phyloP scores from a whole-genome alignment of 2,797 vertebrate species.

The Sebastes nivosus region DNA sequence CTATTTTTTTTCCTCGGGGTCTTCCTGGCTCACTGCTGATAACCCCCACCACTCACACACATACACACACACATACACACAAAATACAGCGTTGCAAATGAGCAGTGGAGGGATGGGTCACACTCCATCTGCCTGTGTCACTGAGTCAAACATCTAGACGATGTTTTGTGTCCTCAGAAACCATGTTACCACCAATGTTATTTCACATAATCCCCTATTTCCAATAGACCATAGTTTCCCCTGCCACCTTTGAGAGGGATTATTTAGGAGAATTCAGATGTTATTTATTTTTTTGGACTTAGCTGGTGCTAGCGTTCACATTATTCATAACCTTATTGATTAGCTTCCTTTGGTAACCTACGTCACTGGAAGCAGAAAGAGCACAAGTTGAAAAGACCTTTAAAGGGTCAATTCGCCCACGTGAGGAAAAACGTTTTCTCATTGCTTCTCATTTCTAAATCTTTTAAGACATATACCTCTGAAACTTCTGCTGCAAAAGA shows the following conservation, averaged over 20 bases:
- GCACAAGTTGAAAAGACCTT: not conserved
- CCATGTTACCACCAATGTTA: not conserved
- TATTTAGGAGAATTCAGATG: not conserved
- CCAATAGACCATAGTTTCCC: not conserved
- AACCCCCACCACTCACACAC: conserved; percentile 14
- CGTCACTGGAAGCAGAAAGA: too few relatives aligned
- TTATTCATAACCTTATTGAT: too few relatives aligned
- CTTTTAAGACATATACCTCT: not conserved
- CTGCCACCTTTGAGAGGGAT: not conserved
- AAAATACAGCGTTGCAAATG: not conserved
- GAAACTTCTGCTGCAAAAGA: too few relatives aligned
- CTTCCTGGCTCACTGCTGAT: conserved; percentile 44
- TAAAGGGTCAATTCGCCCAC: not conserved
- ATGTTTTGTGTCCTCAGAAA: not conserved
- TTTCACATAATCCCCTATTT: too few relatives aligned
- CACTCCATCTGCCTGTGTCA: not conserved
- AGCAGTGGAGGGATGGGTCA: not conserved
- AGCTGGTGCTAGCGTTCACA: too few relatives aligned
- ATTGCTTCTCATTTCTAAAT: not conserved
- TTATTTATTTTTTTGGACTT: not conserved
- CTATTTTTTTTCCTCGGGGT: conserved; percentile 24
- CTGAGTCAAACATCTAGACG: not conserved
- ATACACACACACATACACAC: not conserved
- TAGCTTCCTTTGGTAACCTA: too few relatives aligned
- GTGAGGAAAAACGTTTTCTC: not conserved